Percentiles rank a stretch among this genome's conserved stretches.
Evolutionary conservation across 2,797 vertebrate species (phyloP).

Genomic region (Notolabrus celidotus): DNA sequence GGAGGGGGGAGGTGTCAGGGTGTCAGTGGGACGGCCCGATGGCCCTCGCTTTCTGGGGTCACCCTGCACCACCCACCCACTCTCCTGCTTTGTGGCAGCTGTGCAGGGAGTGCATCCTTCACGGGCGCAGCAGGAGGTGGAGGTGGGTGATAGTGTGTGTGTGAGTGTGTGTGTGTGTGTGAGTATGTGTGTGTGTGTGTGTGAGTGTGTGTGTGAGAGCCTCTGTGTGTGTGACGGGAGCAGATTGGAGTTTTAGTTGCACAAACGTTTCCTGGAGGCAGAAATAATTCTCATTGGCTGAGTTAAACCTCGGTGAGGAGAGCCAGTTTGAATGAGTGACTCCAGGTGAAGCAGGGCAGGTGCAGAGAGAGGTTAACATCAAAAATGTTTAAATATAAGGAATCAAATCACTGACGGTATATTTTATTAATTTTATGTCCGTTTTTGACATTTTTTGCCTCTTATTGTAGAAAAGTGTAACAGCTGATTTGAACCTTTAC

Average conservation of each 20-base stretch:
- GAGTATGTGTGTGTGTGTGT: constrained; percentile 32
- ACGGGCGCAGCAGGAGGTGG: constrained; percentile 50
- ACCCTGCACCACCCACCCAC: constrained; percentile 38
- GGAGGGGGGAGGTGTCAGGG: constrained; percentile 25
- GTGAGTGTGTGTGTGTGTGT: constrained; percentile 25
- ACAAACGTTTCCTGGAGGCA: constrained; percentile 31
- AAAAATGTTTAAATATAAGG: no score
- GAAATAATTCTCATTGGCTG: constrained; percentile 1
- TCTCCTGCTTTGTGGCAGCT: constrained; percentile 65
- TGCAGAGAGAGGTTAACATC: constrained; percentile 8
- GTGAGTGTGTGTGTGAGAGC: constrained; percentile 28
- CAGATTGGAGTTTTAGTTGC: constrained; percentile 47
- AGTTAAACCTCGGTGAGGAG: constrained; percentile 14
- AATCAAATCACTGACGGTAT: no score
- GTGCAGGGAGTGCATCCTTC: constrained; percentile 59
- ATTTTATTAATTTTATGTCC: no score
- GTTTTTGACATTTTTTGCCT: no score
- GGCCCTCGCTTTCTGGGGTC: constrained; percentile 54
- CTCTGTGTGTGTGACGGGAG: constrained; percentile 9
- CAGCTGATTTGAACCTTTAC: no score
- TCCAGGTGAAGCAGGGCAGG: constrained; percentile 2
- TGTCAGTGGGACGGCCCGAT: constrained; percentile 40
- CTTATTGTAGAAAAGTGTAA: no score
- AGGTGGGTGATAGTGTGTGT: constrained; percentile 49
- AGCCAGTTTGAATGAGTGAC: constrained; percentile 3